These are phyloP conservation scores for Auanema sp. DNA, from an alignment of 2,888 invertebrate genomes.

Conservation along the genomic window DNA sequence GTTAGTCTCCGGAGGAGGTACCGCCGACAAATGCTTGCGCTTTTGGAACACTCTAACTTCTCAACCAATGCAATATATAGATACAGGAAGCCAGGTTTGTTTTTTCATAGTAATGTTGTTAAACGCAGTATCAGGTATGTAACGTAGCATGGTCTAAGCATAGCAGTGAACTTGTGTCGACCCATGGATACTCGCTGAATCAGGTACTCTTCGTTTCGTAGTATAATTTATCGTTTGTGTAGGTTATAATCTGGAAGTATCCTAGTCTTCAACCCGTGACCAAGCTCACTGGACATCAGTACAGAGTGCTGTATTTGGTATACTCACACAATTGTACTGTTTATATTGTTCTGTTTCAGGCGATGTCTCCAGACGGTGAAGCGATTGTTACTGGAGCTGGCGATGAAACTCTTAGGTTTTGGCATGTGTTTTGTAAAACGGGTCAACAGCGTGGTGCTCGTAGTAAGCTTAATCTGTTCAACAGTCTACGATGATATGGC, in stretches of 20 bases:
- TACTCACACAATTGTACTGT: constrained; percentile 3
- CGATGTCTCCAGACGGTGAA: constrained; percentile 95
- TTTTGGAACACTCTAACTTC: constrained; percentile 98
- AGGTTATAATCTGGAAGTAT: constrained; percentile 95
- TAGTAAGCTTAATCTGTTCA: constrained; percentile 43
- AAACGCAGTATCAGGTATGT: constrained; percentile 73
- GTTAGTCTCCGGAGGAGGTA: constrained; percentile 96
- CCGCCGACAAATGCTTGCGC: constrained; percentile 75
- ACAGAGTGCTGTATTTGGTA: constrained; percentile 84
- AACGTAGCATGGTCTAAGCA: constrained; percentile 99
- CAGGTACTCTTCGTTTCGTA: constrained; percentile 69
- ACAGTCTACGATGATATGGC: constrained; percentile 32
- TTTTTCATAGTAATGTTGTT: background rate
- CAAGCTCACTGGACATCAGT: constrained; percentile 93
- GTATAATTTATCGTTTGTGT: background rate
- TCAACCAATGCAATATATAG: constrained; percentile 96
- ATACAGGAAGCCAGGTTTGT: constrained; percentile 95
- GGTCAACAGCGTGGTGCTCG: constrained; percentile 35
- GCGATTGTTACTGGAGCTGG: constrained; percentile 98
- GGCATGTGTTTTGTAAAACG: constrained; percentile 95
- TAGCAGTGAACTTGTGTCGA: constrained; percentile 91
- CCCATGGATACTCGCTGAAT: constrained; percentile 97
- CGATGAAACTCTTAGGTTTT: constrained; percentile 94
- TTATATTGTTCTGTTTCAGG: constrained; percentile 65
- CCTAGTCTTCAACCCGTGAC: constrained; percentile 94